A percentile compares a stretch with the other conserved stretches of the same genome.
Conservation (phyloP, 2,113 vertebrate genomes). For the Ceratotherium simum region DNA sequence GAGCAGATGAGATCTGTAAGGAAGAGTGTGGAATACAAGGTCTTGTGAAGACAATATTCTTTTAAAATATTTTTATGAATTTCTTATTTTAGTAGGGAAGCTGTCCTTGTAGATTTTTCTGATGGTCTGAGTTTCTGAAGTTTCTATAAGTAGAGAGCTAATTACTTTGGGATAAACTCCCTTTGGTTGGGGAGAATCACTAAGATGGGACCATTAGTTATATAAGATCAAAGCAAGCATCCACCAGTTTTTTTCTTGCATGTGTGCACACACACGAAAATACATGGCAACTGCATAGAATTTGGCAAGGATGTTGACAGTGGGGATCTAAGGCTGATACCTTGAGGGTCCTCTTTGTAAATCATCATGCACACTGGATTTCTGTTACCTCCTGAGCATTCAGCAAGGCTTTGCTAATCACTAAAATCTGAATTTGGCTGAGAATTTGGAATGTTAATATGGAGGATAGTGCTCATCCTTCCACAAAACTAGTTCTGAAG, state of each 20-base stretch:
- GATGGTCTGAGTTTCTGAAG: not conserved
- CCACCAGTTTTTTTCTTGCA: not conserved
- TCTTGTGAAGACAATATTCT: not conserved
- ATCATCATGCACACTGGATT: too few relatives aligned
- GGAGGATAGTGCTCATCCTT: not conserved
- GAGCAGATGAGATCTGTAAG: accelerated
- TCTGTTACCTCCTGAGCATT: not conserved
- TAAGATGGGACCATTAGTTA: not conserved
- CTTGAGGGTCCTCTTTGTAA: too few relatives aligned
- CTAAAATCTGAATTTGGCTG: not conserved
- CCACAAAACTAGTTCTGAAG: not conserved
- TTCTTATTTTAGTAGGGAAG: not conserved
- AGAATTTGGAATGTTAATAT: not conserved
- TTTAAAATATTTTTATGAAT: not conserved
- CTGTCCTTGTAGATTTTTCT: not conserved
- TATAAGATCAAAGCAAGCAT: not conserved
- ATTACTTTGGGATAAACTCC: not conserved
- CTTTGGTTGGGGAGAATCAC: not conserved
- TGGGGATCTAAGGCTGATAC: not conserved
- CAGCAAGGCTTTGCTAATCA: not conserved
- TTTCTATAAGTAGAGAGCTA: not conserved
- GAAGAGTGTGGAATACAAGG: too few relatives aligned
- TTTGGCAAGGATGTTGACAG: not conserved
- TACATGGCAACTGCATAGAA: not conserved
- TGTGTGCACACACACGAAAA: accelerated